These are phyloP conservation scores for Caenorhabditis uteleia DNA, from an alignment of 2,888 invertebrate genomes.

Conservation along the genomic window DNA sequence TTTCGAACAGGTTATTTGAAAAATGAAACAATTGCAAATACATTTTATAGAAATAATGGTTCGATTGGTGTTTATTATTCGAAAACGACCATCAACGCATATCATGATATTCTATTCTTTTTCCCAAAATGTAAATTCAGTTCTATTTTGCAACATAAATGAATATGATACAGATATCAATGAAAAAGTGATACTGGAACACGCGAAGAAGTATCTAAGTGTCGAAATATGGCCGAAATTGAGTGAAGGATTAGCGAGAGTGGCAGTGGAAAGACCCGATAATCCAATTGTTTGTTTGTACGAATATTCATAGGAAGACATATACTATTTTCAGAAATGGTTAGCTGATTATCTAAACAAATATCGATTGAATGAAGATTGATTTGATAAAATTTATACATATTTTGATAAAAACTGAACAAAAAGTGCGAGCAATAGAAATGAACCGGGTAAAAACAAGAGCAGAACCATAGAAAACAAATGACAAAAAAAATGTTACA, in stretches of 20 bases:
- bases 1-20: conserved; percentile 21
- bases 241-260: conserved; percentile 34
- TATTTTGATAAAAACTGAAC: too few species aligned
- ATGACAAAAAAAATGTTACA: too few species aligned
- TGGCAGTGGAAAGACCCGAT: conserved; percentile 39
- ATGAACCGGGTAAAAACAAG: too few species aligned
- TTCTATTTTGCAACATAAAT: background rate
- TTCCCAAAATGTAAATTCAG: conserved; percentile 31
- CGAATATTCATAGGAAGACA: background rate
- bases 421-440: too few species aligned
- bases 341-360: conserved; percentile 39
- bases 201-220: conserved; percentile 40
- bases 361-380: too few species aligned
- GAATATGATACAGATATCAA: conserved; percentile 23
- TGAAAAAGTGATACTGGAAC: conserved; percentile 25
- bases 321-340: conserved; percentile 41
- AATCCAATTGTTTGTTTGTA: conserved; percentile 42
- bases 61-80: conserved; percentile 29
- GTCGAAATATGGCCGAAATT: conserved; percentile 38
- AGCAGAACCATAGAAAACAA: too few species aligned
- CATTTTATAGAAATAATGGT: conserved; percentile 24
- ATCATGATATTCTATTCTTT: conserved; percentile 41
- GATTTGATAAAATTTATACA: too few species aligned
- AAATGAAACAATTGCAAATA: too few species aligned
- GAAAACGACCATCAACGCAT: conserved; percentile 29